Conservation (phyloP, 2,113 vertebrate genomes). For the Chelonoidis abingdonii region DNA sequence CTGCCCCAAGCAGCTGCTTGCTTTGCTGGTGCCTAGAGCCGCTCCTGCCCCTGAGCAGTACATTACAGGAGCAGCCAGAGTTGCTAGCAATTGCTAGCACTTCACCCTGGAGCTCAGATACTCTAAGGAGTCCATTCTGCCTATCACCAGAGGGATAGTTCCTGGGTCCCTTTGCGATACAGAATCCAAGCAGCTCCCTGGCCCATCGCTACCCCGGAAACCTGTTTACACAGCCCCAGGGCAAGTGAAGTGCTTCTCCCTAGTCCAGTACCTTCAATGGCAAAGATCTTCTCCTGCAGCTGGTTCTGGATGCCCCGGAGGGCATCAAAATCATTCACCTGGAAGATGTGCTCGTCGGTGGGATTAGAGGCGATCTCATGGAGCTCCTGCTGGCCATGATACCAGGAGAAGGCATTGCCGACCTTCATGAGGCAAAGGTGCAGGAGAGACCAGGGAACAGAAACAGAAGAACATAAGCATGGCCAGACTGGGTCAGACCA, state of each 20-base stretch:
- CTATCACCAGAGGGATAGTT: too few relatives aligned
- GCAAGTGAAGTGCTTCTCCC: too few relatives aligned
- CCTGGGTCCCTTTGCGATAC: neutral
- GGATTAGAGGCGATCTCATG: slow-evolving; percentile 79
- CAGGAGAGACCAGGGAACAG: too few relatives aligned
- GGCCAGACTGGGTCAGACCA: too few relatives aligned
- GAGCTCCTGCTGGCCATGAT: fast-evolving
- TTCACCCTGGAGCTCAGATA: neutral
- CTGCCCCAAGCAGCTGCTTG: too few relatives aligned
- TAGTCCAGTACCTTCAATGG: slow-evolving; percentile 82
- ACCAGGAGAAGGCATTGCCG: neutral
- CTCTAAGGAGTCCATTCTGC: too few relatives aligned
- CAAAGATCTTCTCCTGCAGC: slow-evolving; percentile 79
- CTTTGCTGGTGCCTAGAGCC: too few relatives aligned
- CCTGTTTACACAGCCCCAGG: neutral
- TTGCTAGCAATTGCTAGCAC: too few relatives aligned
- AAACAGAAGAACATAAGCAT: too few relatives aligned
- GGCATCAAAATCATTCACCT: slow-evolving; percentile 77
- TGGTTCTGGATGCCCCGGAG: slow-evolving; percentile 71
- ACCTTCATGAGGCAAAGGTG: neutral
- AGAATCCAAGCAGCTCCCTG: neutral
- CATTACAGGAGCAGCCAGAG: too few relatives aligned
- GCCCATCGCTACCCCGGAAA: neutral
- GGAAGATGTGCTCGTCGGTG: slow-evolving; percentile 71
- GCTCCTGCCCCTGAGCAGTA: too few relatives aligned